Evolutionary conservation across 2,113 vertebrate species (phyloP), one percentile per base, ranked within the genome.

Genomic region (Narcine bancroftii): DNA sequence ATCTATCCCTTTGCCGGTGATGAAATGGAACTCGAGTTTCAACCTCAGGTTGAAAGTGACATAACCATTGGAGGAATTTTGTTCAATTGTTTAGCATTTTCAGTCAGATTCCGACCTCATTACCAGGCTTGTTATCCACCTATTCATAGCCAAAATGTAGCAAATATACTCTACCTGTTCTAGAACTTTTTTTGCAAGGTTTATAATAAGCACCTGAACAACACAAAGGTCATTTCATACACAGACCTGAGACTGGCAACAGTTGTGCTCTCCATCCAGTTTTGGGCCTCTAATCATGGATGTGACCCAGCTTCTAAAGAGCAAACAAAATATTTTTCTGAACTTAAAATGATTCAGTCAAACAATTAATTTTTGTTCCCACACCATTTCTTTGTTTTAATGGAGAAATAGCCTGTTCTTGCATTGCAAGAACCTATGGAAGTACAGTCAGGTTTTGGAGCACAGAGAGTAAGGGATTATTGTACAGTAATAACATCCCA

Each of bases 1-100:
- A 6, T 63, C 33, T 21, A 36, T 87, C 36, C 10, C 81, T 21
- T 87, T 36, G 33, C 81, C 24, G 53, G 81, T 87, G 81, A 87
- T 63, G 53, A 87, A 87, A 87, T 36, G 53, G 17, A 87, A 53
- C 81, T 87, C 2, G 81, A 87, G 10, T 63, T 87, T 56, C 81
- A 87, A 60, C 36, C 81, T 87, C 81, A 87, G 81, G 36, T 56
- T 87, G 33, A 19, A 87, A 87, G 53, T 87, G 53, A 87, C 53
- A 87, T 63, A 60, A 87, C 56, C 36, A 60, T 87, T 60, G 53
- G 53, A 36, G 53, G 81, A 60, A n/a, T 6, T 63, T 63, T 11
- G 29, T 53, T 33, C 79, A 83, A 53, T 53, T 83, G 33, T 21
- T 24, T 87, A 53, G 36, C 53, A n/a, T 33, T 60, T 36, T 19